Percentiles rank a stretch among this genome's conserved stretches.
Conservation (phyloP, 2,888 invertebrate species). For the Eumacrocentrus americanus region DNA sequence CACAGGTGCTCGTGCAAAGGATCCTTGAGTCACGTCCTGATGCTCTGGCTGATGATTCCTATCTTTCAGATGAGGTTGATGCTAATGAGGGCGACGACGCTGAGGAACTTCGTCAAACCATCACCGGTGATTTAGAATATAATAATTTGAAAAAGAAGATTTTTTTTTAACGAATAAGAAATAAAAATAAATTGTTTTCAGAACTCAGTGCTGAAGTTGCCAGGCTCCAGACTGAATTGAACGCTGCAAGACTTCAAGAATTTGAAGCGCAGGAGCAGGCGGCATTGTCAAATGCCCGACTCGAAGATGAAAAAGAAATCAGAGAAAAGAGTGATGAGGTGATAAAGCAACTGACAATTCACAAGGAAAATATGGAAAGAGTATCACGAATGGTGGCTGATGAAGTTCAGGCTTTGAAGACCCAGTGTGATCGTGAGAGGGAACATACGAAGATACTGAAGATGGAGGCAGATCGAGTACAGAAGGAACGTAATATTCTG, state of each 20-base stretch:
- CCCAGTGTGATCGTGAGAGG: slow-evolving; percentile 69
- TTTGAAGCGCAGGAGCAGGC: slow-evolving; percentile 74
- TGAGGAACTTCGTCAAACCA: slow-evolving; percentile 72
- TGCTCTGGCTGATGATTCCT: slow-evolving; percentile 57
- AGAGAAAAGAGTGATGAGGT: slow-evolving; percentile 49
- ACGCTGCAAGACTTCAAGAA: slow-evolving; percentile 70
- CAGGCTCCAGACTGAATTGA: slow-evolving; percentile 71
- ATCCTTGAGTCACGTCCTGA: slow-evolving; percentile 65
- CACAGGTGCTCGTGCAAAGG: slow-evolving; percentile 70
- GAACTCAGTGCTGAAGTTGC: slow-evolving; percentile 72
- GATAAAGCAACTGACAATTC: slow-evolving; percentile 50
- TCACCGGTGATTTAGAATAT: slow-evolving; percentile 57
- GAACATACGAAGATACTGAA: slow-evolving; percentile 64
- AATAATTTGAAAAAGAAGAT: neutral
- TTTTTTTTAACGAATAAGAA: slow-evolving; percentile 14
- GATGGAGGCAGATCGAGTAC: slow-evolving; percentile 63
- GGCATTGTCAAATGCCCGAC: slow-evolving; percentile 53
- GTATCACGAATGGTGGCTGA: slow-evolving; percentile 72
- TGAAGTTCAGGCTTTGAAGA: slow-evolving; percentile 69
- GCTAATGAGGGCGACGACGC: slow-evolving; percentile 65
- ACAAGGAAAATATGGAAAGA: slow-evolving; percentile 69
- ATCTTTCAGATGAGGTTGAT: slow-evolving; percentile 54
- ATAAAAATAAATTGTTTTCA: slow-evolving; percentile 36
- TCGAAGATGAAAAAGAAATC: slow-evolving; percentile 65
- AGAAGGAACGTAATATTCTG: slow-evolving; percentile 69